Evolutionary conservation across 23 tunicate genomes (phyloP).

Genomic region (Phallusia fumigata): DNA sequence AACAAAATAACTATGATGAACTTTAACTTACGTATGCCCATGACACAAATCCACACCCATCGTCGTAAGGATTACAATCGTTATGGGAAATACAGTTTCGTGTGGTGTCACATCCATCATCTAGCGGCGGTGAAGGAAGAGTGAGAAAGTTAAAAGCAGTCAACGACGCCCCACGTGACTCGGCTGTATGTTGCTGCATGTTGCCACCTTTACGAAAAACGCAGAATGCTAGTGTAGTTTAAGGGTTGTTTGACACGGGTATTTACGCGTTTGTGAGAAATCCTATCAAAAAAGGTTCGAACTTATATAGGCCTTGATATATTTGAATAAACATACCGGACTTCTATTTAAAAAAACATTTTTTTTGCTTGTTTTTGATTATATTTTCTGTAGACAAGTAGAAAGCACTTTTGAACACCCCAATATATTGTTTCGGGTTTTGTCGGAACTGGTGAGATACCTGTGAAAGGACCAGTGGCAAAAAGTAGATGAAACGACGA

Average conservation of each 20-base stretch:
- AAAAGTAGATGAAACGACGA: slow-evolving; percentile 9
- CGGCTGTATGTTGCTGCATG: neutral
- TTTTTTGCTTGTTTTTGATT: too few relatives aligned
- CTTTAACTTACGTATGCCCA: neutral
- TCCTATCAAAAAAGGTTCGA: too few relatives aligned
- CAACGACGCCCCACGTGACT: neutral
- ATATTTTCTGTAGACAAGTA: too few relatives aligned
- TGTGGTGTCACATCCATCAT: neutral
- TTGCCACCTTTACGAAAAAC: neutral
- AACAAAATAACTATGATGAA: too few relatives aligned
- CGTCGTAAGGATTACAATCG: neutral
- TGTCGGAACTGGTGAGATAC: slow-evolving; percentile 5
- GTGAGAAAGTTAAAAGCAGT: neutral
- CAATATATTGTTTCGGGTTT: too few relatives aligned
- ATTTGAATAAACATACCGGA: too few relatives aligned
- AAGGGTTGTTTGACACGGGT: too few relatives aligned
- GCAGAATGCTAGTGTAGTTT: too few relatives aligned
- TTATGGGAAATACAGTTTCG: neutral
- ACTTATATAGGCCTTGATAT: too few relatives aligned
- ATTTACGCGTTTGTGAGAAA: too few relatives aligned
- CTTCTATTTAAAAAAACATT: too few relatives aligned
- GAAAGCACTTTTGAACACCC: too few relatives aligned
- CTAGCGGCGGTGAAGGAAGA: neutral
- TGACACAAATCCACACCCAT: neutral
- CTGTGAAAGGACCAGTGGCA: slow-evolving; percentile 15